phyloP scores from a whole-genome alignment of 1,140 invertebrate species.

The Frieseomelitta varia region DNA sequence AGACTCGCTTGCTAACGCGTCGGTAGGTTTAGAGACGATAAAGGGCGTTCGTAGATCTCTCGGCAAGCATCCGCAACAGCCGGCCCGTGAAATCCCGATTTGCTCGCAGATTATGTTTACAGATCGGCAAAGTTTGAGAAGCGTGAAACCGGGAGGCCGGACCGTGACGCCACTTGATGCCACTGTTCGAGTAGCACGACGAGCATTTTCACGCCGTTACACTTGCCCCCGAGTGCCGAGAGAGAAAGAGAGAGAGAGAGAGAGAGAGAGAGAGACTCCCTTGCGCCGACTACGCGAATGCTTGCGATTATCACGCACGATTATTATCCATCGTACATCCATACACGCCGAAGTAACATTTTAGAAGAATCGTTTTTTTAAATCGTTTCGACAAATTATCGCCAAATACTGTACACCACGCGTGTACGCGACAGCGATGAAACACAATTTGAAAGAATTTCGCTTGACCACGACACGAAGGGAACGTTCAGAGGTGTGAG shows the following conservation, averaged over 20 bases:
- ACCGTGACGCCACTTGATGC: conserved; percentile 66
- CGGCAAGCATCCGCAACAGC: conserved; percentile 69
- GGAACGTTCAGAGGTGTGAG: background rate
- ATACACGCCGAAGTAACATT: too few relatives aligned
- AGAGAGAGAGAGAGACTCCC: too few relatives aligned
- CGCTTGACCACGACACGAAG: background rate
- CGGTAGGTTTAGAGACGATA: too few relatives aligned
- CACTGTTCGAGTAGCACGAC: conserved; percentile 58
- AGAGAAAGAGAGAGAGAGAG: too few relatives aligned
- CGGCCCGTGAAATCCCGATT: conserved; percentile 79
- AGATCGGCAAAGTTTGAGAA: conserved; percentile 73
- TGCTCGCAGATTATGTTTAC: conserved; percentile 75
- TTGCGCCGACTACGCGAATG: background rate
- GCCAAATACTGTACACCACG: too few relatives aligned
- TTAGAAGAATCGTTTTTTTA: background rate
- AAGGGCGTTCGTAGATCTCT: conserved; percentile 52
- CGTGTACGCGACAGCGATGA: too few relatives aligned
- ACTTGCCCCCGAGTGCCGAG: background rate
- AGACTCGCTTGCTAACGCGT: too few relatives aligned
- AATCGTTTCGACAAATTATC: too few relatives aligned
- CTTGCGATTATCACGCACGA: too few relatives aligned
- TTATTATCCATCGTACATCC: too few relatives aligned
- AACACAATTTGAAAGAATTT: background rate
- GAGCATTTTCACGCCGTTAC: conserved; percentile 60
- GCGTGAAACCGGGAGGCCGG: conserved; percentile 76